phyloP scores from a whole-genome alignment of 1,140 invertebrate species.

The Rhyacophila brunnea region DNA sequence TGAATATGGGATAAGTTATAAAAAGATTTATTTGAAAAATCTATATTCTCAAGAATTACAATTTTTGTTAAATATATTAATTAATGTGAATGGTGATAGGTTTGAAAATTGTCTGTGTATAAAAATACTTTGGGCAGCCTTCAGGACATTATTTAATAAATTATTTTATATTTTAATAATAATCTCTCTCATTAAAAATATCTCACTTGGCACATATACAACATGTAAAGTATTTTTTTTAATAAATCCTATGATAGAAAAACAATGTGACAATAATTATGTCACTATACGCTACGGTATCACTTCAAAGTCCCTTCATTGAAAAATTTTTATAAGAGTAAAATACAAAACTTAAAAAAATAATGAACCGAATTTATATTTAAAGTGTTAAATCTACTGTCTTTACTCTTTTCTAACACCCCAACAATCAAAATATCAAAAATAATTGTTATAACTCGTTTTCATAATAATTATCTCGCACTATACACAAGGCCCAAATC shows the following conservation, averaged over 20 bases:
- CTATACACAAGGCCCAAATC: slow-evolving; percentile 3
- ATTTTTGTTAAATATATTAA: neutral
- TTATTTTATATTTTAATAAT: slow-evolving; percentile 30
- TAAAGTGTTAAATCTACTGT: slow-evolving; percentile 24
- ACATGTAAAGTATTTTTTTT: slow-evolving; percentile 31
- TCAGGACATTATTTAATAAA: slow-evolving; percentile 22
- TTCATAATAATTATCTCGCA: slow-evolving; percentile 9
- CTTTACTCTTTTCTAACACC: slow-evolving; percentile 15
- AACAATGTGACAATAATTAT: slow-evolving; percentile 32
- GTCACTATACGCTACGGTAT: slow-evolving; percentile 34
- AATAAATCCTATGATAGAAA: slow-evolving; percentile 36
- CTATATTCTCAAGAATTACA: slow-evolving; percentile 9
- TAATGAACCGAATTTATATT: slow-evolving; percentile 12
- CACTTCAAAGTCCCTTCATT: slow-evolving; percentile 26
- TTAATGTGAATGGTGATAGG: slow-evolving; percentile 18
- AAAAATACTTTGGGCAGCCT: slow-evolving; percentile 34
- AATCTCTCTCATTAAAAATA: slow-evolving; percentile 35
- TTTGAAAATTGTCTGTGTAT: slow-evolving; percentile 15
- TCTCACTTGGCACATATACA: slow-evolving; percentile 36
- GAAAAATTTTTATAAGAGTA: slow-evolving; percentile 27
- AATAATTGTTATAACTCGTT: slow-evolving; percentile 20
- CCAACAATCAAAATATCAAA: slow-evolving; percentile 31
- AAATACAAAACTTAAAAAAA: slow-evolving; percentile 31
- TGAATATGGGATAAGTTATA: slow-evolving; percentile 21
- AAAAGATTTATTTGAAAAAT: slow-evolving; percentile 8